A percentile compares a stretch with the other conserved stretches of the same genome.
Conservation (phyloP, 2,888 invertebrate genomes). For the Agonopterix arenella region DNA sequence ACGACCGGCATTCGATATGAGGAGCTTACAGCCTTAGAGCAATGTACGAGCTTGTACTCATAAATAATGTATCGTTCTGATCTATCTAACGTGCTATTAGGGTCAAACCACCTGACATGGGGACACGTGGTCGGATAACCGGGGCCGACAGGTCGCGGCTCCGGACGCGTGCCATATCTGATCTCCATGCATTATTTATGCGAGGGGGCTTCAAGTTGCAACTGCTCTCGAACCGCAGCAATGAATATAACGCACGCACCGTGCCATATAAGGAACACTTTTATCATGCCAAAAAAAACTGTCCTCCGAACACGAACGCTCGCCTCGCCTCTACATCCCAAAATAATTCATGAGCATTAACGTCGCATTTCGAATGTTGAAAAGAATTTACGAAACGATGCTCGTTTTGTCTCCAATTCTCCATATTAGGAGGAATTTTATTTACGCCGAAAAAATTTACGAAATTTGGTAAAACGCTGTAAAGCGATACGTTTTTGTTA, state of each 20-base stretch:
- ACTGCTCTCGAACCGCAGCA: constrained; percentile 3
- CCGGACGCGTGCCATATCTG: constrained; percentile 32
- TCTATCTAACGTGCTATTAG: constrained; percentile 19
- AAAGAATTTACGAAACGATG: neutral
- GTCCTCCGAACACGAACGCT: constrained; percentile 17
- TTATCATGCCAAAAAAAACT: constrained; percentile 18
- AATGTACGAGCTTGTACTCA: constrained; percentile 5
- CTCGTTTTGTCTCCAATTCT: neutral
- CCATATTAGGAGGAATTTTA: neutral
- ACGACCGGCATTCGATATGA: constrained; percentile 3
- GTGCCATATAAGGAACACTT: constrained; percentile 16
- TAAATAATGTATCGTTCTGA: constrained; percentile 24
- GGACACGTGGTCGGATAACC: constrained; percentile 25
- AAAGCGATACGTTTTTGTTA: too few relatives aligned
- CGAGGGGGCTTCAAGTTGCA: constrained; percentile 1
- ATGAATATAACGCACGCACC: constrained; percentile 10
- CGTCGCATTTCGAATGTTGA: constrained; percentile 4
- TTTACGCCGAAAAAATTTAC: neutral
- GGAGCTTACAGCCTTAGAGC: neutral
- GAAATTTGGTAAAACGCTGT: too few relatives aligned
- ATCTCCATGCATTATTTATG: constrained; percentile 49
- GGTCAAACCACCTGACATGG: constrained; percentile 37
- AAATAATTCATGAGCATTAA: constrained; percentile 22
- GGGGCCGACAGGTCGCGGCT: constrained; percentile 25
- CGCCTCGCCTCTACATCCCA: constrained; percentile 11